Conservation (phyloP, 2,888 invertebrate species). For the Embidobia sp. region DNA sequence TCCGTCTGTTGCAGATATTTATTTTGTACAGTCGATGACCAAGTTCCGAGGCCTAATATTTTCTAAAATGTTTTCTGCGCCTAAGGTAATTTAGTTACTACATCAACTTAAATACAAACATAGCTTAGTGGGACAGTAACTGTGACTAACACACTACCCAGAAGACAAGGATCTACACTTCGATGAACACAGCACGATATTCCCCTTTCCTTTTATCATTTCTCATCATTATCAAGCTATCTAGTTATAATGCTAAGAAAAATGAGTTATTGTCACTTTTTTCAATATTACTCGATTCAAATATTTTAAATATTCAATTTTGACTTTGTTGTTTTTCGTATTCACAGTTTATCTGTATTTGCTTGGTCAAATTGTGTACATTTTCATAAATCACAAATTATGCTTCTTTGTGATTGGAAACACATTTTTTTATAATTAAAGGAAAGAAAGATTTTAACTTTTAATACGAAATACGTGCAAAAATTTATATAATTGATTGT, state of each 20-base stretch:
- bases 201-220: conserved; percentile 75
- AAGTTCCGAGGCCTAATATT: conserved; percentile 3
- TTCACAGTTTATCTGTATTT: no score
- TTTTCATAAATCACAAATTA: no score
- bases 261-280: conserved; percentile 51
- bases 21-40: neutral
- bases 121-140: conserved; percentile 81
- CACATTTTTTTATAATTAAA: no score
- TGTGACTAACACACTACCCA: conserved; percentile 78
- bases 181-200: conserved; percentile 81
- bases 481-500: no score
- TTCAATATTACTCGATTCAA: conserved; percentile 13
- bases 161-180: conserved; percentile 82
- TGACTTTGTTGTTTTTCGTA: no score
- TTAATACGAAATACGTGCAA: no score
- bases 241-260: conserved; percentile 52
- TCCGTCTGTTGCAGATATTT: no score
- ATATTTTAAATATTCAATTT: neutral
- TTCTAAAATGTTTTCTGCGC: conserved; percentile 43
- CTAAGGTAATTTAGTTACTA: conserved; percentile 52
- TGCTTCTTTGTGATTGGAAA: no score
- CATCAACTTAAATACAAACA: conserved; percentile 75
- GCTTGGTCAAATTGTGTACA: no score
- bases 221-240: conserved; percentile 66
- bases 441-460: no score